Evolutionary conservation across 2,797 vertebrate species (phyloP).

Genomic region (Taeniopygia guttata): DNA sequence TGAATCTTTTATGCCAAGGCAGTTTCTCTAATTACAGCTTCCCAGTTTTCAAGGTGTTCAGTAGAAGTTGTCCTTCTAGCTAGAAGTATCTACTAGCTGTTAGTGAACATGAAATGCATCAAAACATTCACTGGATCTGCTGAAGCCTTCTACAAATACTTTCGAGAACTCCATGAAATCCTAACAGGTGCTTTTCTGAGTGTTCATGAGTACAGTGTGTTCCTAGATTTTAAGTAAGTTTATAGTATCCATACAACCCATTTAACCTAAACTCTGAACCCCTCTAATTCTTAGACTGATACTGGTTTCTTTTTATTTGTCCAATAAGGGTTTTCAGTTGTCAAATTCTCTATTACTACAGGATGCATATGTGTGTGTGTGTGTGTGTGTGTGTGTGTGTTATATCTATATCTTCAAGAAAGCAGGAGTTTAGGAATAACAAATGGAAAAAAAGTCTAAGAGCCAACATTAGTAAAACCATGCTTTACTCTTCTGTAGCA

Average conservation of each 20-base stretch:
- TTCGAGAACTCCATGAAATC: not conserved
- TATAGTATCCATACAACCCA: not conserved
- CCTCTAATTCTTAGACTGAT: not conserved
- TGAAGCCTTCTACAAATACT: not conserved
- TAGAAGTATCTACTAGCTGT: not conserved
- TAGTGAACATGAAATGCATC: not conserved
- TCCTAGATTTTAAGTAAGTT: not conserved
- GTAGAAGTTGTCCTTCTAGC: not conserved
- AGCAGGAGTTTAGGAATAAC: not conserved
- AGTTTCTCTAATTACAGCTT: not conserved
- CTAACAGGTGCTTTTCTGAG: not conserved
- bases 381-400: accelerated
- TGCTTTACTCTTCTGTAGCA: not conserved
- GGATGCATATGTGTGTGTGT: not conserved
- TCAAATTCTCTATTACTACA: not conserved
- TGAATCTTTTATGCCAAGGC: constrained; percentile 13
- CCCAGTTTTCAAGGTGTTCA: not conserved
- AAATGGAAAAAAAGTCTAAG: not conserved
- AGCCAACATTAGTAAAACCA: not conserved
- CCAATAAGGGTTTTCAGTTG: not conserved
- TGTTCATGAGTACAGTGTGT: not conserved
- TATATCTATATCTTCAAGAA: too few species aligned
- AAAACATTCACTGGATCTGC: not conserved
- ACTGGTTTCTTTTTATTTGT: not conserved
- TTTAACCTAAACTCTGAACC: not conserved